A percentile compares a stretch with the other conserved stretches of the same genome.
Conservation (phyloP, 2,888 invertebrate genomes). For the Ectemnius cavifrons region DNA sequence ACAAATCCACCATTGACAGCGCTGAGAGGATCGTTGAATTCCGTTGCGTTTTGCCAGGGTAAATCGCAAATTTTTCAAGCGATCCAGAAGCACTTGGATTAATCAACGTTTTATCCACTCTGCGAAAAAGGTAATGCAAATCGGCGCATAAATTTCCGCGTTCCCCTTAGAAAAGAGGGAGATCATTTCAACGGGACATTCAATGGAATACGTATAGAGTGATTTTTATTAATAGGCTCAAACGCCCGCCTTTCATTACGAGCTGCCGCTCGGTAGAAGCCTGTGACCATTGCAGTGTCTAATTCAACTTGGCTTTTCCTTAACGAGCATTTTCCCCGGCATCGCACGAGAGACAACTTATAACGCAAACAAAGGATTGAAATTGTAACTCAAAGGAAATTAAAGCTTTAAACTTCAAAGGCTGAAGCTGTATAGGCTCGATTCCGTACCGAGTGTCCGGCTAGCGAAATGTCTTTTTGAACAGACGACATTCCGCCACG, state of each 20-base stretch:
- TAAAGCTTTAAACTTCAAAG: no score
- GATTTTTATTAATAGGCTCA: not conserved
- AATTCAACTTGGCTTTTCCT: no score
- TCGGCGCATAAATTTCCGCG: not conserved
- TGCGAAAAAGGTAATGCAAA: constrained; percentile 7
- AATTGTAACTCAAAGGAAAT: no score
- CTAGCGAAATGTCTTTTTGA: not conserved
- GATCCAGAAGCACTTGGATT: constrained; percentile 1
- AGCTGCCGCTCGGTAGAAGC: no score
- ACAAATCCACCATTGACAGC: constrained; percentile 3
- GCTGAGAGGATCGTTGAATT: not conserved
- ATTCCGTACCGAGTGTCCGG: not conserved
- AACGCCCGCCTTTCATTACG: no score
- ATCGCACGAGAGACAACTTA: no score
- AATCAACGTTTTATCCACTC: constrained; percentile 10
- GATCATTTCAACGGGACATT: not conserved
- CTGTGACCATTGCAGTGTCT: no score
- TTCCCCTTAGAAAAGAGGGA: not conserved
- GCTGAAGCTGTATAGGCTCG: no score
- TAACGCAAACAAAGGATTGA: no score
- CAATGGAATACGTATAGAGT: not conserved
- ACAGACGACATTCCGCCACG: constrained; percentile 12
- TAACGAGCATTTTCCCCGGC: no score
- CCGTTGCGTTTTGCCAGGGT: not conserved
- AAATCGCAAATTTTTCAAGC: constrained; percentile 12